Percentiles rank a stretch among this genome's conserved stretches.
Evolutionary conservation across 2,113 vertebrate genomes (phyloP).

Genomic region (Albula goreensis): DNA sequence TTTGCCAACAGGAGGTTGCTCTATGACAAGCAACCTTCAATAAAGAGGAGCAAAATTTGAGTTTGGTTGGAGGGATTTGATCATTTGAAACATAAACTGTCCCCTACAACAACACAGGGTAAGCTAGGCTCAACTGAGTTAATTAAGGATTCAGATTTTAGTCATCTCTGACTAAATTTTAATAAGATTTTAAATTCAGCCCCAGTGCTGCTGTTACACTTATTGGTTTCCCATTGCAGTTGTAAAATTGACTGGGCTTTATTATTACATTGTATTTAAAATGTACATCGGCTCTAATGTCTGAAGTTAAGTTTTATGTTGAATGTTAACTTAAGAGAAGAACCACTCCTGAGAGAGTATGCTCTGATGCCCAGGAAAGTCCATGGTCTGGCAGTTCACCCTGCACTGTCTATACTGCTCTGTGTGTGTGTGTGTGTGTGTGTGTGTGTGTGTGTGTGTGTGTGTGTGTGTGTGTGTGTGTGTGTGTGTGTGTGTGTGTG

Average conservation of each 20-base stretch:
- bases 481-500: too few relatives aligned
- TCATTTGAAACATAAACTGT: slow-evolving; percentile 4
- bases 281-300: neutral
- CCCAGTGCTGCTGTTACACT: neutral
- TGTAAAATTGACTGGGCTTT: neutral
- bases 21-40: neutral
- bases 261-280: neutral
- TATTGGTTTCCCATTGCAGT: neutral
- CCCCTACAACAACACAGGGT: neutral
- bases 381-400: too few relatives aligned
- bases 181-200: neutral
- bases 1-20: neutral
- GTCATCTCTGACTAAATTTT: slow-evolving; percentile 1
- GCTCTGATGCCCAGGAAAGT: neutral
- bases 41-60: neutral
- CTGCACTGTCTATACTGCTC: too few relatives aligned
- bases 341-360: neutral
- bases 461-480: too few relatives aligned
- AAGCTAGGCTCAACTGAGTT: neutral
- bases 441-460: too few relatives aligned
- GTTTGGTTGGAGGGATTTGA: neutral
- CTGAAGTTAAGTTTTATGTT: neutral
- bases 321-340: neutral
- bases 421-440: too few relatives aligned
- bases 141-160: neutral